phyloP scores from a whole-genome alignment of 2,888 invertebrate species.

The Dendrolimus pini region DNA sequence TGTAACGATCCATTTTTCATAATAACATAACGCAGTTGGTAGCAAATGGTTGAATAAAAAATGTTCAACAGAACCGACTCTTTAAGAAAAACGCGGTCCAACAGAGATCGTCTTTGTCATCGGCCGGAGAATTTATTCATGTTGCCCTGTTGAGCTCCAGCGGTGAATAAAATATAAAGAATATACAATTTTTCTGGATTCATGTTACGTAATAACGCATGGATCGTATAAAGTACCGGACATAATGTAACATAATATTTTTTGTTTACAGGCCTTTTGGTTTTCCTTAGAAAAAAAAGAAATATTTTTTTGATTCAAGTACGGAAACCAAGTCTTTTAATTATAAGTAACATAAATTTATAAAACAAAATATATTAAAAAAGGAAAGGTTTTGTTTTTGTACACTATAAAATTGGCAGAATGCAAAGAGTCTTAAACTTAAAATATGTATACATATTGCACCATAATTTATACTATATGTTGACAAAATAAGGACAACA shows the following conservation, averaged over 20 bases:
- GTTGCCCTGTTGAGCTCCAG: conserved; percentile 68
- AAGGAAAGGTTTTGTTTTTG: too few relatives aligned
- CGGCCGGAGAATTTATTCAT: conserved; percentile 66
- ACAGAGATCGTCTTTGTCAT: conserved; percentile 68
- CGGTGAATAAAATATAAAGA: conserved; percentile 68
- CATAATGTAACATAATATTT: background rate
- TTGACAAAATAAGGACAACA: too few relatives aligned
- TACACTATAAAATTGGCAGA: too few relatives aligned
- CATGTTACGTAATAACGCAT: conserved; percentile 55
- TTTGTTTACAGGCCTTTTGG: background rate
- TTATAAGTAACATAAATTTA: too few relatives aligned
- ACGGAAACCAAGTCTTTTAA: conserved; percentile 1
- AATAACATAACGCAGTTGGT: conserved; percentile 67
- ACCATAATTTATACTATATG: too few relatives aligned
- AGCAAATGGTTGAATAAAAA: conserved; percentile 76
- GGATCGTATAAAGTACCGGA: conserved; percentile 33
- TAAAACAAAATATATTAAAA: too few relatives aligned
- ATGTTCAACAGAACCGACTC: conserved; percentile 72
- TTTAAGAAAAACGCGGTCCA: conserved; percentile 71
- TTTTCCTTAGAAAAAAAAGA: too few relatives aligned
- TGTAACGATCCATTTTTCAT: conserved; percentile 75
- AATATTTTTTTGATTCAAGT: background rate
- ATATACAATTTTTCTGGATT: conserved; percentile 73
- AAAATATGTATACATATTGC: too few relatives aligned
- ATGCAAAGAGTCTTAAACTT: too few relatives aligned